A percentile compares a stretch with the other conserved stretches of the same genome.
These are phyloP conservation scores for Beaufortia kweichowensis DNA, from an alignment of 2,113 vertebrate genomes.

Conservation along the genomic window DNA sequence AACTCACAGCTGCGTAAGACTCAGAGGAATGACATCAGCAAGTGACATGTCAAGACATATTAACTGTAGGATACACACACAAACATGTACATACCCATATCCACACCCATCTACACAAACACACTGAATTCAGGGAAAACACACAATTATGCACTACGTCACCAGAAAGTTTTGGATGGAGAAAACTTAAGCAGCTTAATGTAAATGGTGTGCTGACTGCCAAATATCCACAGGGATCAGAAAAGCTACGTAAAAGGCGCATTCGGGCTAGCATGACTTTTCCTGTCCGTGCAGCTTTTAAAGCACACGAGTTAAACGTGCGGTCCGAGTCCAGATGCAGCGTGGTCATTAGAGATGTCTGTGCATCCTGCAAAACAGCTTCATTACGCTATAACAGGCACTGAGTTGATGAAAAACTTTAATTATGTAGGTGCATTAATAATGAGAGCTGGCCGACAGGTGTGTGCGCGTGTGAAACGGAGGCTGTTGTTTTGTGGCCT, in stretches of 20 bases:
- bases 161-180: constrained; percentile 22
- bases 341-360: background rate
- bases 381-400: constrained; percentile 27
- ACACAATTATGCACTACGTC: background rate
- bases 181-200: background rate
- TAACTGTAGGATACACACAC: background rate
- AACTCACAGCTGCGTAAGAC: background rate
- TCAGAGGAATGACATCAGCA: constrained; percentile 11
- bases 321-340: background rate
- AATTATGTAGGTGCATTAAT: constrained; percentile 24
- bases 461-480: constrained; percentile 6
- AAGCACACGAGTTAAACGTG: background rate
- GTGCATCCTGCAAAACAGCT: background rate
- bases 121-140: constrained; percentile 29
- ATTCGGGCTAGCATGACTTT: background rate
- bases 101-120: background rate
- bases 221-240: constrained; percentile 20
- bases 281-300: background rate
- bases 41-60: constrained; percentile 5
- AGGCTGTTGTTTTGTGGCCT: constrained; percentile 36
- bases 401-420: constrained; percentile 43
- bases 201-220: background rate
- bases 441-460: background rate
- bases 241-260: background rate
- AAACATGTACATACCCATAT: background rate